Evolutionary conservation across 2,888 invertebrate genomes (phyloP).

Genomic region (Incurvaria masculella): DNA sequence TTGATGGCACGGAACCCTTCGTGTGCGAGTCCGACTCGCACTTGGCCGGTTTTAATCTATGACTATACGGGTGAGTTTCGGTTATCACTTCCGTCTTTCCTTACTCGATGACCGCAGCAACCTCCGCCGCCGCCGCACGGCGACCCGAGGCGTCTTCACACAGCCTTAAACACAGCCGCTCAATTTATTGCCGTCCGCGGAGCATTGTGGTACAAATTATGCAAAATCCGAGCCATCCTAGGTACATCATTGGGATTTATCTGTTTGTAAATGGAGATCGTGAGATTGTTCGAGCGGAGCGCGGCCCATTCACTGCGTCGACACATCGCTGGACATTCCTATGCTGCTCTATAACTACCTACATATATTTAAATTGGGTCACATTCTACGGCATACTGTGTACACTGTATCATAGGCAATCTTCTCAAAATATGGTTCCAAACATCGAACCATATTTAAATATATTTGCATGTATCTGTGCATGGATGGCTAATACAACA

Average conservation of each 20-base stretch:
- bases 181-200: conserved; percentile 31
- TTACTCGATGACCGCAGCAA: too few species aligned
- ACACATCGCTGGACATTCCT: neutral
- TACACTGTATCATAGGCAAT: neutral
- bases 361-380: too few species aligned
- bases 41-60: too few species aligned
- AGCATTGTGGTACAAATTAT: conserved; percentile 44
- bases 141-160: neutral
- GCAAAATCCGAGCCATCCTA: conserved; percentile 51
- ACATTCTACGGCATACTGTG: neutral
- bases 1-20: too few species aligned
- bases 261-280: conserved; percentile 44
- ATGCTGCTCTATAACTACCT: neutral
- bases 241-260: conserved; percentile 37
- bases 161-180: conserved; percentile 14
- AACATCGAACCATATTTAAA: too few species aligned
- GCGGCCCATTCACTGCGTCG: neutral
- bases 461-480: too few species aligned
- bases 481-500: too few species aligned
- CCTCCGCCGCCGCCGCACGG: neutral
- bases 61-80: too few species aligned
- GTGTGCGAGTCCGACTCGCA: too few species aligned
- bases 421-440: neutral
- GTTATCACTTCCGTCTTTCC: too few species aligned
- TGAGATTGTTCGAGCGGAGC: conserved; percentile 29